Base-by-base conservation (phyloP, 2,113 vertebrate species). In the Neoarius graeffei region DNA sequence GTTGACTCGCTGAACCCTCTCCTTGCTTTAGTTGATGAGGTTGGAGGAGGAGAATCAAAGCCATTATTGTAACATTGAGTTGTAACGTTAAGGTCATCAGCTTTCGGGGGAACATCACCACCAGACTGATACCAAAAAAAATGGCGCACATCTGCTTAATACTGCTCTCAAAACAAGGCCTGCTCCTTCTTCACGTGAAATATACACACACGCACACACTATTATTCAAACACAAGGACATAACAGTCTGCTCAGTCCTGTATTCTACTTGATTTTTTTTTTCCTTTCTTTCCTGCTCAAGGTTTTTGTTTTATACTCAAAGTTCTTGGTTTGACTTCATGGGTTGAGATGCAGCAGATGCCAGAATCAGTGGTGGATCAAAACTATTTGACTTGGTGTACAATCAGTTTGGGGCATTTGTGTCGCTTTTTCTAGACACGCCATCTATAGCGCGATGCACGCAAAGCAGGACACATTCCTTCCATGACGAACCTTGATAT, bases 81-180 rank as follows among this genome's bases (percentile, higher is more conserved):
- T 59, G 52, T 15, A 62, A 42, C 19, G 30, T 82, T 42, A 82
- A 60, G 35, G 57, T 81, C 89, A 91, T 87, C 74, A 85, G 88
- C 85, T 90, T 93, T 91, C 50, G 5, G 88, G 91, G 86, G 85
- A 88, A 91, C 88, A 64, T 90, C 92, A 91, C 92, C 92, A 93
- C 92, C 93, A 91, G 93, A 92, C 92, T 90, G 81, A 93, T 93
- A 93, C 92, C 93, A 94, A 94, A 95, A 95, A 90, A 91, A 93
- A 90, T 90, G 93, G 91, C 91, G 92, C 92, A 88, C 6, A 25
- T 35, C 42, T 23, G 23, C 48, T 79, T 59, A 80, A 27, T 76
- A 30, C 52, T 35, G 73, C 71, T 77, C 48, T 88, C 76, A 54
- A 64, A 30, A 71, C 64, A 27, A 50, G 25, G 30, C 66, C 77